A percentile compares a stretch with the other conserved stretches of the same genome.
phyloP scores from a whole-genome alignment of 2,888 invertebrate species.

The Pseudococcus jackbeardsleyi region DNA sequence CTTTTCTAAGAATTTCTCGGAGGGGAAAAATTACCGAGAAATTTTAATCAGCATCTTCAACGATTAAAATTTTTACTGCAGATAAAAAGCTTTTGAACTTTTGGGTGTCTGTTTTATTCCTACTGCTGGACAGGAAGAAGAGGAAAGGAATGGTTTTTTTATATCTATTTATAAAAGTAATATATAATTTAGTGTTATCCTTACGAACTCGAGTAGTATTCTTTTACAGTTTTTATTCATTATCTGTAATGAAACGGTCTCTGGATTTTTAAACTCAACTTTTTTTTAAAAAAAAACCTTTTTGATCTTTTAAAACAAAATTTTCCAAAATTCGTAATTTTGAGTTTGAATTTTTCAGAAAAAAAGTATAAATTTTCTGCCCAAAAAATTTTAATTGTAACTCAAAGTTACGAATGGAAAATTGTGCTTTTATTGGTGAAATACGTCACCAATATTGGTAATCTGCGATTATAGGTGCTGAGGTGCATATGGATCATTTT shows the following conservation, averaged over 20 bases:
- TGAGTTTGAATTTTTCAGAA: too few species aligned
- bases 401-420: too few species aligned
- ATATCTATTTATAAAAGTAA: neutral
- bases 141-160: neutral
- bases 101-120: too few species aligned
- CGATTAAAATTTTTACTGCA: neutral
- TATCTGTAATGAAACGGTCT: conserved; percentile 33
- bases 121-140: too few species aligned
- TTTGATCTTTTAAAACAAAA: too few species aligned
- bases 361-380: too few species aligned
- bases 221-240: neutral
- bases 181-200: neutral
- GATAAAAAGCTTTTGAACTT: conserved; percentile 13
- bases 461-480: too few species aligned
- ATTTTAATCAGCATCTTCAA: neutral
- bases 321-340: too few species aligned
- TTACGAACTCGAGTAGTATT: conserved; percentile 12
- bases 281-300: conserved; percentile 3
- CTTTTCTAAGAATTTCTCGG: neutral
- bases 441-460: too few species aligned
- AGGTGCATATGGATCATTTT: too few species aligned
- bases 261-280: neutral
- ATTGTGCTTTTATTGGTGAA: too few species aligned
- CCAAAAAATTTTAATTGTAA: too few species aligned
- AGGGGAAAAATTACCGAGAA: neutral